Evolutionary conservation across 2,888 invertebrate genomes (phyloP).

Genomic region (Drosophila fulvimacula): DNA sequence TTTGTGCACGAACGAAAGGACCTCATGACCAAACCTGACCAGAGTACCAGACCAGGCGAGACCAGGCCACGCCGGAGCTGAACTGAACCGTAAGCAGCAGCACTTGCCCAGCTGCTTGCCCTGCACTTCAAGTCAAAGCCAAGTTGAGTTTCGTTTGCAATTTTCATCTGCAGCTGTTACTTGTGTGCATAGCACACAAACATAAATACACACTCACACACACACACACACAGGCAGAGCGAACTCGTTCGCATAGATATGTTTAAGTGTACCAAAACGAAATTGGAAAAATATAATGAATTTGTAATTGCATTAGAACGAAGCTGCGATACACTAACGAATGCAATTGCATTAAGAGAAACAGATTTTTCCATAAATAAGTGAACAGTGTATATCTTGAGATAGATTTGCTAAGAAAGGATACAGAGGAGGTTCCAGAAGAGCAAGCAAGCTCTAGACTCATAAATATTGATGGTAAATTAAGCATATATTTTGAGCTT

Average conservation of each 20-base stretch:
- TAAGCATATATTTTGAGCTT: not conserved
- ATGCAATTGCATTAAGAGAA: not conserved
- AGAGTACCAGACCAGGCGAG: slow-evolving; percentile 21
- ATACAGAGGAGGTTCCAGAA: no score
- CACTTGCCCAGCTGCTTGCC: slow-evolving; percentile 41
- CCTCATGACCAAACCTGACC: slow-evolving; percentile 33
- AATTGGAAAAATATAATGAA: slow-evolving; percentile 68
- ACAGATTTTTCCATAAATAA: not conserved
- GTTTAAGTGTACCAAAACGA: slow-evolving; percentile 55
- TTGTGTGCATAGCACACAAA: slow-evolving; percentile 51
- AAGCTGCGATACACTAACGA: slow-evolving; percentile 34
- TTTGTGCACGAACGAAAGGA: slow-evolving; percentile 62
- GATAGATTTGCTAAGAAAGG: not conserved
- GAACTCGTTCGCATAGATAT: slow-evolving; percentile 36
- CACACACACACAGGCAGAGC: slow-evolving; percentile 39
- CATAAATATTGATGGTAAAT: not conserved
- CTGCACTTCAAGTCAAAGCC: slow-evolving; percentile 39
- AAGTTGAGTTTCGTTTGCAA: slow-evolving; percentile 75
- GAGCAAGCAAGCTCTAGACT: not conserved
- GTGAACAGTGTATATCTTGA: not conserved
- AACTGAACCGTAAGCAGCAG: slow-evolving; percentile 12
- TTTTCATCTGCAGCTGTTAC: slow-evolving; percentile 77
- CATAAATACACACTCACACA: slow-evolving; percentile 33
- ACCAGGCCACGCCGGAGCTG: not conserved
- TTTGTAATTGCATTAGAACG: slow-evolving; percentile 49